A percentile compares a stretch with the other conserved stretches of the same genome.
phyloP scores from a whole-genome alignment of 2,113 vertebrate species.

The Eptesicus fuscus region DNA sequence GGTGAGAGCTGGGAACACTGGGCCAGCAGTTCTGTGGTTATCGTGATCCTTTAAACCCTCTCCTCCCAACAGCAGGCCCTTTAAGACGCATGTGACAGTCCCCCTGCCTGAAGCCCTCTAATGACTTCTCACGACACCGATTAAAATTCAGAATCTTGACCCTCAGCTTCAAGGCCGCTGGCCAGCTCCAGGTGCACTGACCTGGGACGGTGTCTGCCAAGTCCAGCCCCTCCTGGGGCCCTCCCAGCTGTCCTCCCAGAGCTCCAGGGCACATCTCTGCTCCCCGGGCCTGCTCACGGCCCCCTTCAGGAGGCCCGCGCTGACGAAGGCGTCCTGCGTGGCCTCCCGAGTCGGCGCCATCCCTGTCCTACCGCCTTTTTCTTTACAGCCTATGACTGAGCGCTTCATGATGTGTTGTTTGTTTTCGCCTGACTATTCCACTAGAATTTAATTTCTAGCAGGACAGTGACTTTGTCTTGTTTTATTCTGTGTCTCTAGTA shows the following conservation, averaged over 20 bases:
- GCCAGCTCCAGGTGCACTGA: not conserved
- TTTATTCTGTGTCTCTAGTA: not conserved
- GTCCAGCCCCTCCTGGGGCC: fast-evolving
- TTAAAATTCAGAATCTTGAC: not conserved
- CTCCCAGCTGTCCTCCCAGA: not conserved
- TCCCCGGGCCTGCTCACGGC: not conserved
- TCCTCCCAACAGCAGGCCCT: not conserved
- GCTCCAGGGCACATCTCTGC: not conserved
- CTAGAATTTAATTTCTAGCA: not conserved
- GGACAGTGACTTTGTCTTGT: not conserved
- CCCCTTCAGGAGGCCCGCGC: not conserved
- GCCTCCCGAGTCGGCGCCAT: not conserved
- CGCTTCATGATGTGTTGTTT: not conserved
- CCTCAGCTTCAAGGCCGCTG: not conserved
- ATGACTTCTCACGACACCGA: not conserved
- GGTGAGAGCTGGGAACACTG: not conserved
- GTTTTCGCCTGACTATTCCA: not conserved
- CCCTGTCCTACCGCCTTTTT: not conserved
- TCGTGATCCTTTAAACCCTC: not conserved
- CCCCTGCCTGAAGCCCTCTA: not conserved
- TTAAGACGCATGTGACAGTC: not conserved
- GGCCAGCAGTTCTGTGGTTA: not conserved
- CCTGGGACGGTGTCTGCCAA: not conserved
- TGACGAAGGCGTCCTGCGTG: not conserved
- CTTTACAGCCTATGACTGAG: not conserved